Evolutionary conservation across 2,797 vertebrate species (phyloP), one percentile per base, ranked within the genome.

Genomic region (Enteromius unitaeniatus): DNA sequence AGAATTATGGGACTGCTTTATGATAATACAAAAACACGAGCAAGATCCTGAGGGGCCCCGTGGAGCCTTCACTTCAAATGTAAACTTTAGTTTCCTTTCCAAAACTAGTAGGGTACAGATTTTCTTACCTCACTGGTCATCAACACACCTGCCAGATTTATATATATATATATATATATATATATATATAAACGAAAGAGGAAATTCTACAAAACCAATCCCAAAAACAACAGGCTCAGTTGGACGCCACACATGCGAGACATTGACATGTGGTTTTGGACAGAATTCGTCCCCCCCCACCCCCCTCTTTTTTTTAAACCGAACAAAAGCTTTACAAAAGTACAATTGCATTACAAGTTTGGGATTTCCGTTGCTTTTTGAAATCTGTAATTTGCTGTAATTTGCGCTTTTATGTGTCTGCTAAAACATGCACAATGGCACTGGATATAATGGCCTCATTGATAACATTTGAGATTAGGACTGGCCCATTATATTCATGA

Each of bases 1-100:
- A 92, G 88, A 94, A 94, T 93, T 93, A 92, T 90, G 83, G 79
- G 87, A 87, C 91, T 92, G 90, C 93, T 94, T 91, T 88, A 87
- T 85, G 78, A 87, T 37, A 67, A 74, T 31, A 76, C 62, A 68
- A 81, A 74, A 74, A 31, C 47, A 47, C 0, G 6, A 62, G 11
- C 31, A 4, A 51, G 55, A 62, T 37, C 69, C 58, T 13, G 1
- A 49, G 58, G 55, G 28, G 80, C 70, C 42, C 26, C 28, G 4
- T 73, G 72, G 58, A 64, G 19, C 42, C 34, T 37, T 64, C 55
- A 64, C 55, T 37, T 73, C n/a, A 47, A 64, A 49, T 64, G 26
- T 49, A 64, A 64, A 81, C 40, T 42, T 42, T 51, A 37, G 53
- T 72, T 62, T 81, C 9, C 26, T 62, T 73, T 81, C 34, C 68